A percentile compares a stretch with the other conserved stretches of the same genome.
These are phyloP conservation scores for Molanna angustata DNA, from an alignment of 2,888 invertebrate species.

Conservation along the genomic window DNA sequence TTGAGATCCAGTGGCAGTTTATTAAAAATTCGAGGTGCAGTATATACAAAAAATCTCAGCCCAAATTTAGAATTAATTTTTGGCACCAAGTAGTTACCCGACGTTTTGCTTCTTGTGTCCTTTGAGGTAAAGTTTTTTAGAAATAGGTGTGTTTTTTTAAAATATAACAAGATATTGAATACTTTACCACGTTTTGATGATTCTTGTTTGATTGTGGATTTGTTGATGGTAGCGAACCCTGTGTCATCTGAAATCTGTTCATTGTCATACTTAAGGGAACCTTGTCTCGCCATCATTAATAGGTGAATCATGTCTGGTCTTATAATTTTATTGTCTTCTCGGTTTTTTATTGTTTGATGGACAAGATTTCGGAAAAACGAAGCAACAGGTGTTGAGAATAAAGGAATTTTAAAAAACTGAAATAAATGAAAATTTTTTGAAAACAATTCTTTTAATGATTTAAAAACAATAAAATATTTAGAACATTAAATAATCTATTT, in stretches of 20 bases:
- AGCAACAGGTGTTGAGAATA: conserved; percentile 27
- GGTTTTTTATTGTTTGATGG: conserved; percentile 21
- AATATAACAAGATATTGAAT: too few relatives aligned
- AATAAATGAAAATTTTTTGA: conserved; percentile 9
- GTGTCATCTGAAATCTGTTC: conserved; percentile 25
- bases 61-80: too few relatives aligned
- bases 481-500: too few relatives aligned
- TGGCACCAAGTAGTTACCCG: too few relatives aligned
- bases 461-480: neutral
- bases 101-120: too few relatives aligned
- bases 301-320: conserved; percentile 32
- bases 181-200: conserved; percentile 24
- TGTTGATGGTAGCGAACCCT: conserved; percentile 30
- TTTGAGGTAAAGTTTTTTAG: too few relatives aligned
- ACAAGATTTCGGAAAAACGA: conserved; percentile 26
- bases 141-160: too few relatives aligned
- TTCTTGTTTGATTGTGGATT: conserved; percentile 21
- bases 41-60: too few relatives aligned
- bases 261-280: conserved; percentile 27
- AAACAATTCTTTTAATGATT: neutral
- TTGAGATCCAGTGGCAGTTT: too few relatives aligned
- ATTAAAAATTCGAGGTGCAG: too few relatives aligned
- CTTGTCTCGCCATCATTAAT: conserved; percentile 29
- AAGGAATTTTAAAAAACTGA: conserved; percentile 29
- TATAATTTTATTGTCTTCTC: conserved; percentile 11